phyloP scores from a whole-genome alignment of 2,797 vertebrate species.

The Microhierax caerulescens region DNA sequence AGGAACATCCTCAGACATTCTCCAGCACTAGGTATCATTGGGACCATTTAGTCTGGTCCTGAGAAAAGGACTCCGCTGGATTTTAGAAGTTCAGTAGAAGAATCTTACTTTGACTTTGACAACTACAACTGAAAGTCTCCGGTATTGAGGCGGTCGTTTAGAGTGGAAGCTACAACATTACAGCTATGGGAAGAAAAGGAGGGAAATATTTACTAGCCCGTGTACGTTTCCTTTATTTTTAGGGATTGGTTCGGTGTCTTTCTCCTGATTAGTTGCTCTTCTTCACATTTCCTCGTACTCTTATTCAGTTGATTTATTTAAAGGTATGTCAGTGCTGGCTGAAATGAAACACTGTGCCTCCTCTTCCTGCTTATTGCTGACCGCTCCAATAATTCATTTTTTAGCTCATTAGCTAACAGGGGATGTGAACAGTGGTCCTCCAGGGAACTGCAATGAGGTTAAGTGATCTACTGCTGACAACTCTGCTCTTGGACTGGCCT shows the following conservation, averaged over 20 bases:
- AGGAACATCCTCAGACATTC: not conserved
- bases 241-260: not conserved
- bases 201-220: not conserved
- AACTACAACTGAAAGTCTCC: not conserved
- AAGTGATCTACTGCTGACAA: conserved; percentile 75
- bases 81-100: not conserved
- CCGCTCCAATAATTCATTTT: conserved; percentile 80
- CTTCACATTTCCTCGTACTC: conserved; percentile 15
- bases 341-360: conserved; percentile 60
- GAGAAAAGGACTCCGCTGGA: not conserved
- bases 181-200: not conserved
- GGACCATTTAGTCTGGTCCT: not conserved
- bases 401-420: conserved; percentile 82
- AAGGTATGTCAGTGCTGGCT: conserved; percentile 72
- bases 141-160: not conserved
- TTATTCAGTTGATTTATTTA: conserved; percentile 73
- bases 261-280: conserved; percentile 20
- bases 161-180: not conserved
- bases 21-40: not conserved
- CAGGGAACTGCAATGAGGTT: conserved; percentile 61
- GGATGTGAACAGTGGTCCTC: conserved; percentile 75
- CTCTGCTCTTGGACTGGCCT: conserved; percentile 78
- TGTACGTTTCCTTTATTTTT: not conserved
- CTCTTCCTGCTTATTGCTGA: conserved; percentile 72
- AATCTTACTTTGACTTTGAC: not conserved